Evolutionary conservation across 2,888 invertebrate genomes (phyloP), one percentile per base, ranked within the genome.

Genomic region (Chelonus formosanus): DNA sequence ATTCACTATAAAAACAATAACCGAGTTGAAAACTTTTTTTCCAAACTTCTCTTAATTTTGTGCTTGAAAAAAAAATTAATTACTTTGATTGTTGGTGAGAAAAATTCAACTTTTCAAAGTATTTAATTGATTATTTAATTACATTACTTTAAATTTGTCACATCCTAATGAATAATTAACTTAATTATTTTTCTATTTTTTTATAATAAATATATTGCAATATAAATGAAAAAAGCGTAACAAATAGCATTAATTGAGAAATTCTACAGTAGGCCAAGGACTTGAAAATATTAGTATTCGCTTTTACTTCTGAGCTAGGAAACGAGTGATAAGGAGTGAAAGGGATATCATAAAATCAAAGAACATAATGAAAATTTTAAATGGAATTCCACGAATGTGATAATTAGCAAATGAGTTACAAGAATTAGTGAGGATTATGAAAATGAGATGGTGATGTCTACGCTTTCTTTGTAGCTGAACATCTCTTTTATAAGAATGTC

Each of bases 181-280:
- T 1, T 20, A 20, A 20, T 20, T 20, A 20, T 20, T 1, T 20
- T 20, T 20, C 2, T 20, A 20, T 20, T 20, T 20, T 20, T 20
- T 20, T 20, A 20, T 20, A 20, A 20, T 20, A 20, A 20, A 20
- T 1, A 20, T 20, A 20, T 20, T 20, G 20, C 20, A 20, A 20
- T 20, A 2, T 20, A 20, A 20, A 2, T 20, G 20, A 20, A 20
- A 20, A 20, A 20, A 50, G 59, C 48, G 50, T 59, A 50, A 59
- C 48, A 20, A 59, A 59, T 59, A 50, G 36, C 43, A 31, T 44
- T 31, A 56, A 31, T 5, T 40, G 10, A 40, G 20, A 20, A 20
- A 20, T 20, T 20, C 20, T 7, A 31, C 43, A 40, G 31, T 43
- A 56, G 10, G 44, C 5, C 56, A 56, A 55, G 40, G 55, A 40